Evolutionary conservation across 2,888 invertebrate species (phyloP).

Genomic region (Tinea semifulvella): DNA sequence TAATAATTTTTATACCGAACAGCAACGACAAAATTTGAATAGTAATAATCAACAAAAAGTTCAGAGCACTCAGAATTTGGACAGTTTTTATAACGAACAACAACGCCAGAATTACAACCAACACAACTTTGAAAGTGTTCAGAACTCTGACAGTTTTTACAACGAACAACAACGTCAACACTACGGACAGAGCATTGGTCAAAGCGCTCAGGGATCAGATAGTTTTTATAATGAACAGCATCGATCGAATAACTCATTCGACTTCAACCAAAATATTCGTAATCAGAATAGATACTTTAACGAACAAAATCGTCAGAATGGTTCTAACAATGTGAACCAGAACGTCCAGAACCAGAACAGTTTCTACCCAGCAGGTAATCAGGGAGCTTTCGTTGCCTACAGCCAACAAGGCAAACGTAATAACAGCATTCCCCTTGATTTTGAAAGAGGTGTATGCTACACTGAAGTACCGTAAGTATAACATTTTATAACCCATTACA

Average conservation of each 20-base stretch:
- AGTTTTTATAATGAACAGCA: background rate
- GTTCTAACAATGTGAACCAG: no score
- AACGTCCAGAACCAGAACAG: background rate
- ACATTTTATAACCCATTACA: background rate
- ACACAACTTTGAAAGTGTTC: background rate
- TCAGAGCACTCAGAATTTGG: background rate
- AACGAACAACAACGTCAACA: background rate
- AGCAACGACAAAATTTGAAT: background rate
- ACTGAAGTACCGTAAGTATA: slow-evolving; percentile 73
- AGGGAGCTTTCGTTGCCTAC: background rate
- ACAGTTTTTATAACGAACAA: slow-evolving; percentile 3
- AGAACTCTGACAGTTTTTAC: background rate
- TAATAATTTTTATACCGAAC: background rate
- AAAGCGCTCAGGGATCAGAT: background rate
- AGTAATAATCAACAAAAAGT: no score
- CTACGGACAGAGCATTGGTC: background rate
- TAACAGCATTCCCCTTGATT: slow-evolving; percentile 20
- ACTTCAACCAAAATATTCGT: background rate
- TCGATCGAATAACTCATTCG: background rate
- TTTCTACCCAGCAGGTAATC: background rate
- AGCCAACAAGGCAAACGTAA: background rate
- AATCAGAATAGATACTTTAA: background rate
- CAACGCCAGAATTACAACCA: slow-evolving; percentile 4
- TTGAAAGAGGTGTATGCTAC: slow-evolving; percentile 65
- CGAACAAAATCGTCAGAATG: no score